Base-by-base conservation (phyloP, 2,797 vertebrate species). In the Cercopithecus hamlyni region DNA sequence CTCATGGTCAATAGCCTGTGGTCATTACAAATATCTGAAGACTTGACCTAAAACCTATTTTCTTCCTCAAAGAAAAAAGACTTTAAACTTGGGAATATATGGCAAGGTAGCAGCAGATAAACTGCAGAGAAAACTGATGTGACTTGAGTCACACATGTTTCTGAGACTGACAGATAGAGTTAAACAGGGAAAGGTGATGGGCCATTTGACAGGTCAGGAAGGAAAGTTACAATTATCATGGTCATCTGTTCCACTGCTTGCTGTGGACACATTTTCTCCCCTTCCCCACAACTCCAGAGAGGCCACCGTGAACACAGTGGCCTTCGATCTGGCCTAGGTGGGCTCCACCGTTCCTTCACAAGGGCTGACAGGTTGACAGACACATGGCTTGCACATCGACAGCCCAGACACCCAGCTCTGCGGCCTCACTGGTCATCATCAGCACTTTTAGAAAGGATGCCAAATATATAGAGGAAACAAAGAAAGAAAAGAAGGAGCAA, bases 291-390 rank as follows among this genome's bases (percentile, higher is more conserved):
- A 30, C 41, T 96, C 67, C 81, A 89, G 55, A 75, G 85, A 85
- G 88, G 80, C 86, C 50, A 1, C 75, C 13, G 36, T 48, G 58
- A 33, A 48, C 79, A 33, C 64, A 33, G 26, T 64, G 61, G 70
- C 26, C 88, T 94, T 96, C 0, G 0, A 52, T 57, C 80, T 15
- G 27, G 48, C 86, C 67, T 36, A 19, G 80, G 84, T 22, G 9
- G 2, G n/a, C 52, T 87, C n/a, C 2, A 82, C 0, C 2, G 6
- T 13, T n/a, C 64, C 89, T 81, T 95, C 87, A 36, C 36, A 2
- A 43, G 8, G 50, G 61, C 81, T 89, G 96, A 97, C 95, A 97
- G 77, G 39, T 86, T 96, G 95, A 97, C 58, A 86, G 79, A 95
- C 79, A 96, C 92, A 88, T 95, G 88, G 88, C 89, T 97, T 90